phyloP scores from a whole-genome alignment of 2,113 vertebrate genomes.

The Geococcyx californianus region DNA sequence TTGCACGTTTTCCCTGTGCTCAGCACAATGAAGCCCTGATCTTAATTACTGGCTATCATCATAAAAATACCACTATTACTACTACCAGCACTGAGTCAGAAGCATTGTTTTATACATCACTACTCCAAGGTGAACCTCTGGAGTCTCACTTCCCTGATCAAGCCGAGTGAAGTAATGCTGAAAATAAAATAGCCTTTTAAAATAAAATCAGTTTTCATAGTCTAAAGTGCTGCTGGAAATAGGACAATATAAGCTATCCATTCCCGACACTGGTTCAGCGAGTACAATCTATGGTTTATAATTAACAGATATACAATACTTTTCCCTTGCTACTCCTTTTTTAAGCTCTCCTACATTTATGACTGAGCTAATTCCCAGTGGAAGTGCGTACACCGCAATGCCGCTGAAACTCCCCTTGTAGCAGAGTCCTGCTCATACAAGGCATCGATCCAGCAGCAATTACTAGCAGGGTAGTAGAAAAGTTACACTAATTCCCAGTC shows the following conservation, averaged over 20 bases:
- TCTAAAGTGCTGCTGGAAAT: constrained; percentile 49
- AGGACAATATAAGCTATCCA: constrained; percentile 43
- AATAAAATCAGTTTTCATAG: constrained; percentile 57
- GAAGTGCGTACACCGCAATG: background rate
- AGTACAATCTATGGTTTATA: constrained; percentile 15
- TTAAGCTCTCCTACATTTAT: constrained; percentile 57
- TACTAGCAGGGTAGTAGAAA: background rate
- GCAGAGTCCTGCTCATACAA: background rate
- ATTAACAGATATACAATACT: background rate
- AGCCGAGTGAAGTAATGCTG: constrained; percentile 12
- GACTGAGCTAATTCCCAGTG: background rate
- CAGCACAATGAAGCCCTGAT: constrained; percentile 46
- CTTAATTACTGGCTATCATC: constrained; percentile 49
- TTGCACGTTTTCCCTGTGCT: constrained; percentile 37
- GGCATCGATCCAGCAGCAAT: background rate
- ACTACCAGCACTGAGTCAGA: background rate
- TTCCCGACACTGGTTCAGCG: background rate
- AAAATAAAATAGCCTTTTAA: constrained; percentile 56
- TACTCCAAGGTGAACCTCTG: constrained; percentile 37
- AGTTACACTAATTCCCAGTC: background rate
- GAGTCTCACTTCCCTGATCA: background rate
- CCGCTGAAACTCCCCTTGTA: background rate
- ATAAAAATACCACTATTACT: background rate
- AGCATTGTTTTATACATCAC: constrained; percentile 11
- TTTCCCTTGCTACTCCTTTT: constrained; percentile 12